Conservation (phyloP, 53 echinoderm and acorn worm genomes). For the Holothuria leucospilota region DNA sequence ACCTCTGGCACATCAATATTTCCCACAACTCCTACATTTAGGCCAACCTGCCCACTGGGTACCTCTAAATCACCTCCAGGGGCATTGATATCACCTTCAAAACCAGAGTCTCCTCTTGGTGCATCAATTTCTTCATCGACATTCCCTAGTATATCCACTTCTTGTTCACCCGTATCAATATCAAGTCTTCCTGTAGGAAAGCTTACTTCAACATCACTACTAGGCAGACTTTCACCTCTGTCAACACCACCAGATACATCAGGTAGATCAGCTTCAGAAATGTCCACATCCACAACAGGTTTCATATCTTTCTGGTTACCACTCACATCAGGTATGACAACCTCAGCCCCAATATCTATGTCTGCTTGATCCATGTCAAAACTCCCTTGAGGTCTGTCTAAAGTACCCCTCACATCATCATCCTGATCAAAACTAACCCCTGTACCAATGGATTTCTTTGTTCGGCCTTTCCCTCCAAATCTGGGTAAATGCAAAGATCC, state of each 20-base stretch:
- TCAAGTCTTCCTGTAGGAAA: background rate
- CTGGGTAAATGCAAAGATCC: slow-evolving; percentile 70
- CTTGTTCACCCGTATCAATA: background rate
- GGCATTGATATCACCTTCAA: background rate
- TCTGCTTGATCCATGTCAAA: background rate
- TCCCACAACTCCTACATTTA: background rate
- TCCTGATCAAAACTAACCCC: background rate
- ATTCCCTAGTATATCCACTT: background rate
- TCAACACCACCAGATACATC: background rate
- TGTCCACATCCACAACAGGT: background rate
- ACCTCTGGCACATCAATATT: background rate
- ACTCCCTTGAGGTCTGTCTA: background rate
- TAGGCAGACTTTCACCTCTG: background rate
- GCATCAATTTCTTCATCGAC: background rate
- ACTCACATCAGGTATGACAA: slow-evolving; percentile 4
- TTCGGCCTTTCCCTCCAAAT: slow-evolving; percentile 31
- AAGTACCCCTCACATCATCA: background rate
- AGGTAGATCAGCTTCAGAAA: background rate
- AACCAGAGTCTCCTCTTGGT: background rate
- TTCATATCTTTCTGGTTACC: slow-evolving; percentile 1
- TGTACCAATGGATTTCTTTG: slow-evolving; percentile 22
- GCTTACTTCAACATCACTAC: background rate
- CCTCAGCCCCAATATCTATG: slow-evolving; percentile 13
- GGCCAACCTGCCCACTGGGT: background rate
- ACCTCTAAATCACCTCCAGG: background rate